Conservation (phyloP, 2,113 vertebrate species). For the Catharus minimus region DNA sequence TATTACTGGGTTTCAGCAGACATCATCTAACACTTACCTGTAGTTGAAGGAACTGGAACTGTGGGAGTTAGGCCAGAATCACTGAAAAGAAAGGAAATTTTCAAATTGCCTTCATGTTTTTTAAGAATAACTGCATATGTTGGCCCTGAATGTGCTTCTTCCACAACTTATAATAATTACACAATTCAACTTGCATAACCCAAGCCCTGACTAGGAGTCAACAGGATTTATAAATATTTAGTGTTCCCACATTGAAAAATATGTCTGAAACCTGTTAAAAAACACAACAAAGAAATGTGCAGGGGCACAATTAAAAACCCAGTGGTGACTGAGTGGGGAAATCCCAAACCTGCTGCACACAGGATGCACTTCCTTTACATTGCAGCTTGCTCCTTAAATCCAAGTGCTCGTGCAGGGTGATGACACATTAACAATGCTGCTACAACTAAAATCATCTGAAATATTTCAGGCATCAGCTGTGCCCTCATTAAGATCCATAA, state of each 20-base stretch:
- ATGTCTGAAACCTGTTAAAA: background rate
- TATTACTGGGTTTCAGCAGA: background rate
- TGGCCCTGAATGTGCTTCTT: background rate
- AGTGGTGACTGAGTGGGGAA: background rate
- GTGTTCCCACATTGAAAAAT: background rate
- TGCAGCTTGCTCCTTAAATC: background rate
- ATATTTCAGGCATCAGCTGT: background rate
- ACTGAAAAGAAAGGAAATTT: slow-evolving; percentile 73
- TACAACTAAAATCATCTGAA: background rate
- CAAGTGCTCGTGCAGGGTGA: background rate
- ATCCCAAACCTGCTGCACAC: background rate
- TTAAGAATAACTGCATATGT: background rate
- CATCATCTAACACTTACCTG: slow-evolving; percentile 78
- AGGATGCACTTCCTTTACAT: background rate
- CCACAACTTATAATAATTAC: background rate
- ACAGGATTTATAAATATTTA: background rate
- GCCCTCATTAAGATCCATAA: slow-evolving; percentile 13
- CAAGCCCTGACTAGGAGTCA: background rate
- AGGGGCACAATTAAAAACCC: background rate
- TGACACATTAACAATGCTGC: slow-evolving; percentile 5
- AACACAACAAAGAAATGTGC: background rate
- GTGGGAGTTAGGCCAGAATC: slow-evolving; percentile 92
- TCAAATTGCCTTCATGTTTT: background rate
- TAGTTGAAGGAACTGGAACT: slow-evolving; percentile 85
- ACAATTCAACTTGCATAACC: background rate